Evolutionary conservation across 2,797 vertebrate species (phyloP).

Genomic region (Lithobates sylvaticus): DNA sequence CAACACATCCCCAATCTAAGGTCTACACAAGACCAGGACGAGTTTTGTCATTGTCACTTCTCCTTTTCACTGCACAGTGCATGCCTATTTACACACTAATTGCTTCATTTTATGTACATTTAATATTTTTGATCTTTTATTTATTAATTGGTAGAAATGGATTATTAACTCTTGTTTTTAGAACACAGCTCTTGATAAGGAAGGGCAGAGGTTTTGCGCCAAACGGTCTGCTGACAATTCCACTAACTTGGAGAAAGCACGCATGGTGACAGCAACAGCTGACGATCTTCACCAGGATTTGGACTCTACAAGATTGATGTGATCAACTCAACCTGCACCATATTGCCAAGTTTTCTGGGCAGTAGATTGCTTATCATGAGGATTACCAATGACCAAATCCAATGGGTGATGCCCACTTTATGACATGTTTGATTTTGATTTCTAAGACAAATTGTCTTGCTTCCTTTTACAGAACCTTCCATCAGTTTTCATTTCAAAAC

Average conservation of each 20-base stretch:
- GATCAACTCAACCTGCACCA: constrained; percentile 62
- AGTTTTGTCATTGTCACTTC: constrained; percentile 65
- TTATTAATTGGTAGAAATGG: constrained; percentile 8
- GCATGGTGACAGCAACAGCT: constrained; percentile 69
- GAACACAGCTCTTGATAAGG: constrained; percentile 98
- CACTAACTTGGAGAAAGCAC: constrained; percentile 64
- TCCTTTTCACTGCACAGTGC: constrained; percentile 73
- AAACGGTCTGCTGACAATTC: constrained; percentile 71
- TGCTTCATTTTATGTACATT: background rate
- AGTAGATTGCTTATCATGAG: constrained; percentile 68
- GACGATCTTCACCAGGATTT: constrained; percentile 65
- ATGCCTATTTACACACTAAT: constrained; percentile 64
- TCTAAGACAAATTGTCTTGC: background rate
- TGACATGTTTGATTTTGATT: constrained; percentile 47
- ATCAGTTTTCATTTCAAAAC: constrained; percentile 25
- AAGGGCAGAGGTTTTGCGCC: constrained; percentile 84
- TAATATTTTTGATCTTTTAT: background rate
- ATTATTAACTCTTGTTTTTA: constrained; percentile 70
- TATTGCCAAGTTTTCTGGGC: constrained; percentile 56
- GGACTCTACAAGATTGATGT: constrained; percentile 63
- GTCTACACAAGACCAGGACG: background rate
- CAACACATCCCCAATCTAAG: background rate
- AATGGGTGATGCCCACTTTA: constrained; percentile 2
- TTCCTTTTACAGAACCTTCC: constrained; percentile 5
- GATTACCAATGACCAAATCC: constrained; percentile 62